Conservation (phyloP, 1,140 invertebrate species). For the Magallana gigas region DNA sequence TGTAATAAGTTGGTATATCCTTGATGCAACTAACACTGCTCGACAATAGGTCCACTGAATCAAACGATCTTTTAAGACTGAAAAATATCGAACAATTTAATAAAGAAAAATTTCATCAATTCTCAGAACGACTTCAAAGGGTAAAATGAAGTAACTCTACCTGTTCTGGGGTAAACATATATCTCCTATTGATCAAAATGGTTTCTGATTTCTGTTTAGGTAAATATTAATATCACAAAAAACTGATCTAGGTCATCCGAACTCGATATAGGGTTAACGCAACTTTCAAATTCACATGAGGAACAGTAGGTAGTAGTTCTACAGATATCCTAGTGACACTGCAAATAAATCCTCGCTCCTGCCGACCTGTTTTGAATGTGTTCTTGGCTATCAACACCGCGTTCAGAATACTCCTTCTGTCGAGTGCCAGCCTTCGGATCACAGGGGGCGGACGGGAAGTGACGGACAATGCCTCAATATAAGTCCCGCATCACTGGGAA, state of each 20-base stretch:
- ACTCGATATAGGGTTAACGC: too few relatives aligned
- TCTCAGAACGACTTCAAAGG: background rate
- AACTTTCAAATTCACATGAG: too few relatives aligned
- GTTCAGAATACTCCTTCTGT: background rate
- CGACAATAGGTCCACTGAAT: background rate
- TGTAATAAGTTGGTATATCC: background rate
- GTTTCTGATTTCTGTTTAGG: background rate
- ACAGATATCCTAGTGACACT: background rate
- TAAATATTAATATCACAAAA: background rate
- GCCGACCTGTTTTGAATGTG: background rate
- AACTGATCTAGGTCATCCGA: background rate
- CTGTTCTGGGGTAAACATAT: background rate
- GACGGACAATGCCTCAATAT: constrained; percentile 12
- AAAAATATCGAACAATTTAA: background rate
- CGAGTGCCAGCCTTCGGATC: background rate
- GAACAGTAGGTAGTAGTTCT: too few relatives aligned
- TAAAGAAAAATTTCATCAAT: background rate
- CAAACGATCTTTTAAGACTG: background rate
- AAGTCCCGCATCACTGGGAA: constrained; percentile 16
- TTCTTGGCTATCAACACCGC: constrained; percentile 16
- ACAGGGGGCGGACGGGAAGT: background rate
- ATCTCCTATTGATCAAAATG: background rate
- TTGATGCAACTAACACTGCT: background rate
- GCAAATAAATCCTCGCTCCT: background rate
- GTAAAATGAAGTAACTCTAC: background rate